A percentile compares a stretch with the other conserved stretches of the same genome.
Conservation (phyloP, 2,888 invertebrate genomes). For the Corbicula japonica region DNA sequence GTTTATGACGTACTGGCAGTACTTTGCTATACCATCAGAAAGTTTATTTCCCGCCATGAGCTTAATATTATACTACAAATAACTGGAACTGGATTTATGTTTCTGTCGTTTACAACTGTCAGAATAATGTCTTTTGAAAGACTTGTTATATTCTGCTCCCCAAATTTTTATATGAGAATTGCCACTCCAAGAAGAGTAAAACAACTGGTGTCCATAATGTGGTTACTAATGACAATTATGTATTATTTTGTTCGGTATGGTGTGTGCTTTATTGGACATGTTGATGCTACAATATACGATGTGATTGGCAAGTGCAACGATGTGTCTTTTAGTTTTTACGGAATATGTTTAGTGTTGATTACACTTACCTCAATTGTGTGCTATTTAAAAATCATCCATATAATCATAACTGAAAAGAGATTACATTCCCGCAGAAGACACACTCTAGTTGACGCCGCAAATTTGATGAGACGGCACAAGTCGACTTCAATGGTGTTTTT, state of each 20-base stretch:
- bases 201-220: slow-evolving; percentile 13
- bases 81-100: slow-evolving; percentile 14
- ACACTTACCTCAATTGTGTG: slow-evolving; percentile 17
- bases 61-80: slow-evolving; percentile 45
- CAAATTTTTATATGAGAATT: slow-evolving; percentile 31
- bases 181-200: slow-evolving; percentile 12
- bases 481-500: slow-evolving; percentile 46
- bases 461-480: slow-evolving; percentile 20
- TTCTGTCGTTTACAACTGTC: slow-evolving; percentile 36
- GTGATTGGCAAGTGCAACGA: slow-evolving; percentile 41
- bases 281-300: slow-evolving; percentile 19
- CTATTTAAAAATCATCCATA: slow-evolving; percentile 38
- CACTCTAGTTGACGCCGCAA: neutral
- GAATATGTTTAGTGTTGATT: slow-evolving; percentile 3
- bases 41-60: slow-evolving; percentile 23
- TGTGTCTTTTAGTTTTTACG: slow-evolving; percentile 21
- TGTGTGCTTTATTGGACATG: slow-evolving; percentile 17
- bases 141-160: slow-evolving; percentile 39
- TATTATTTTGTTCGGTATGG: slow-evolving; percentile 40
- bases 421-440: neutral
- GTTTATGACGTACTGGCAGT: slow-evolving; percentile 38
- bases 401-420: slow-evolving; percentile 24
- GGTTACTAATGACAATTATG: slow-evolving; percentile 15
- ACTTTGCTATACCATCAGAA: slow-evolving; percentile 30
- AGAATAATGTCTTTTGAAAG: slow-evolving; percentile 56